phyloP scores from a whole-genome alignment of 2,797 vertebrate genomes.

The Nothura maculosa region DNA sequence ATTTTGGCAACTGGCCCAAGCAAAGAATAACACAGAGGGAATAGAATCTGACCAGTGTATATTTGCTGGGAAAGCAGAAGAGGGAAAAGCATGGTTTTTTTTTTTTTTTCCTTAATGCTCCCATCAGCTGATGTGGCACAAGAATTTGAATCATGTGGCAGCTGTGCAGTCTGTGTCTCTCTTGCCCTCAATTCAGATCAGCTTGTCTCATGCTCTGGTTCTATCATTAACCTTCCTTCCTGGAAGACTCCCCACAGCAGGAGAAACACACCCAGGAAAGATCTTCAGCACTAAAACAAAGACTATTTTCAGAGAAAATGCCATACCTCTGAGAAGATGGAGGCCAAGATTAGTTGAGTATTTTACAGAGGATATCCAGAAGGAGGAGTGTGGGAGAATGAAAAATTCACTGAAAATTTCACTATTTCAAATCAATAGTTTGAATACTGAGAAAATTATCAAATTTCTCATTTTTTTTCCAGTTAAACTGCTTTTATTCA shows the following conservation, averaged over 20 bases:
- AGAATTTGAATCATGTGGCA: rapidly evolving
- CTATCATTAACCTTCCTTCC: not conserved
- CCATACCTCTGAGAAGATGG: not conserved
- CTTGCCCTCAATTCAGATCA: not conserved
- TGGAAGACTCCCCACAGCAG: not conserved
- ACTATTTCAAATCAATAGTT: not conserved
- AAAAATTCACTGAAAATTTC: not conserved
- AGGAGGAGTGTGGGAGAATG: not conserved
- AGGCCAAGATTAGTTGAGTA: not conserved
- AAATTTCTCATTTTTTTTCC: not conserved
- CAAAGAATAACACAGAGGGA: not conserved
- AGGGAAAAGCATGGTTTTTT: not conserved
- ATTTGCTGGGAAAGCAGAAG: not conserved
- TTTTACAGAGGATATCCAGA: not conserved
- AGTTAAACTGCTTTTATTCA: not conserved
- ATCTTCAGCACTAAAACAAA: not conserved
- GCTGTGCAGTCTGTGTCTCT: not conserved
- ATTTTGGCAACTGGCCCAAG: not conserved
- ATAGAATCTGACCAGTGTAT: not conserved
- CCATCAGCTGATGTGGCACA: not conserved
- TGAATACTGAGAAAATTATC: not conserved
- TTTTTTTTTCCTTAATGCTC: not conserved
- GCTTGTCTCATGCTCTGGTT: rapidly evolving
- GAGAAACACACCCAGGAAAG: not conserved
- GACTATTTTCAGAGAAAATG: not conserved